Percentiles rank a stretch among this genome's conserved stretches.
These are phyloP conservation scores for Anguilla marmorata DNA, from an alignment of 2,797 vertebrate genomes.

Conservation along the genomic window DNA sequence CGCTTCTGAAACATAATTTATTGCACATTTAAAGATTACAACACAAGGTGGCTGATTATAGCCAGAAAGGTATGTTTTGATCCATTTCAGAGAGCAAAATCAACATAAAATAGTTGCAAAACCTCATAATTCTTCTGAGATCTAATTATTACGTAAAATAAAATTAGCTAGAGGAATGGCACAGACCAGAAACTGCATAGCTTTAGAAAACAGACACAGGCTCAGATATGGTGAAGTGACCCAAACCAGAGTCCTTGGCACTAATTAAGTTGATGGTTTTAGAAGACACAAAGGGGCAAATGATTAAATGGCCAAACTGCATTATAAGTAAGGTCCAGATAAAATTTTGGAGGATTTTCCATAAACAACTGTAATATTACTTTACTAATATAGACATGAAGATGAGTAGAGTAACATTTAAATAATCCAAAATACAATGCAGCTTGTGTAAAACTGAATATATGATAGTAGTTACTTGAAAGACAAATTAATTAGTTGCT, in stretches of 20 bases:
- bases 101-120: slow-evolving; percentile 53
- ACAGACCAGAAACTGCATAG: slow-evolving; percentile 71
- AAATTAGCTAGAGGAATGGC: slow-evolving; percentile 55
- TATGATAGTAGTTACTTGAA: background rate
- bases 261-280: background rate
- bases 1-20: slow-evolving; percentile 42
- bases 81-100: slow-evolving; percentile 52
- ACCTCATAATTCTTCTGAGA: background rate
- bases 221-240: slow-evolving; percentile 11
- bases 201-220: slow-evolving; percentile 47
- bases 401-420: background rate
- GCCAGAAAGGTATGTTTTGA: slow-evolving; percentile 54
- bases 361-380: background rate
- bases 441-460: background rate
- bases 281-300: background rate
- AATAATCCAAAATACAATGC: background rate
- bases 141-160: slow-evolving; percentile 1
- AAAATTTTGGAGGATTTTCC: background rate
- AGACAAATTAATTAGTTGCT: background rate
- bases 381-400: background rate
- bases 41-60: slow-evolving; percentile 26
- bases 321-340: background rate
- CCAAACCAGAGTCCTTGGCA: slow-evolving; percentile 48
- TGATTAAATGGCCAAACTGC: background rate
- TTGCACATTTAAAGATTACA: slow-evolving; percentile 45